A percentile compares a stretch with the other conserved stretches of the same genome.
Evolutionary conservation across 2,888 invertebrate genomes (phyloP).

Genomic region (Dione juno): DNA sequence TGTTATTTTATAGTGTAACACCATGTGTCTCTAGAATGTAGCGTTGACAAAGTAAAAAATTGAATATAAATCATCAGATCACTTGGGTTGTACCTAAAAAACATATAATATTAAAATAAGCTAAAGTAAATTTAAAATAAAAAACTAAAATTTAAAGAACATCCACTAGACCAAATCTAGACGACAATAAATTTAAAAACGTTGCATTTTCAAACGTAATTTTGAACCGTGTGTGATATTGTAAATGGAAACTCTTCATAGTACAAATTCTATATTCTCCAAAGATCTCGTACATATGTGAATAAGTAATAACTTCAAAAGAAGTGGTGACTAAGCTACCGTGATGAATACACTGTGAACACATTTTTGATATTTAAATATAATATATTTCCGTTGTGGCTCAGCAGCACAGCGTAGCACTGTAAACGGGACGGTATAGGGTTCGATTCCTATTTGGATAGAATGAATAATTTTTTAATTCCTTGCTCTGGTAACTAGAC

Average conservation of each 20-base stretch:
- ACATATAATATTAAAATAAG: no score
- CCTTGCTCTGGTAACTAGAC: no score
- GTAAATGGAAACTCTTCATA: slow-evolving; percentile 54
- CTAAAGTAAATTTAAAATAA: no score
- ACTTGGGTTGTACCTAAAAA: no score
- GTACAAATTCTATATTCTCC: slow-evolving; percentile 60
- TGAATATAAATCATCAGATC: no score
- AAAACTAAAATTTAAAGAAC: neutral
- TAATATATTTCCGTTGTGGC: neutral
- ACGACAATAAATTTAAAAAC: neutral
- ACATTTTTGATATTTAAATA: slow-evolving; percentile 1
- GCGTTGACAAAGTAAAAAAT: no score
- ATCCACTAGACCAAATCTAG: neutral
- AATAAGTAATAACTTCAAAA: slow-evolving; percentile 59
- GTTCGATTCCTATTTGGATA: no score
- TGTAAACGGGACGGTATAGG: no score
- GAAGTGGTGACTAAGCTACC: slow-evolving; percentile 36
- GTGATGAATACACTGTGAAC: slow-evolving; percentile 4
- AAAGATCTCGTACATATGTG: slow-evolving; percentile 54
- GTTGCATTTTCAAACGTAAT: slow-evolving; percentile 9
- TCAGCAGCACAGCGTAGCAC: no score
- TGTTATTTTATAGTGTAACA: no score
- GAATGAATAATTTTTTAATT: no score
- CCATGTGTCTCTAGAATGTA: no score
- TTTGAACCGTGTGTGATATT: slow-evolving; percentile 48